A percentile compares a stretch with the other conserved stretches of the same genome.
Conservation (phyloP, 2,797 vertebrate species). For the Paramormyrops hopkinsi region DNA sequence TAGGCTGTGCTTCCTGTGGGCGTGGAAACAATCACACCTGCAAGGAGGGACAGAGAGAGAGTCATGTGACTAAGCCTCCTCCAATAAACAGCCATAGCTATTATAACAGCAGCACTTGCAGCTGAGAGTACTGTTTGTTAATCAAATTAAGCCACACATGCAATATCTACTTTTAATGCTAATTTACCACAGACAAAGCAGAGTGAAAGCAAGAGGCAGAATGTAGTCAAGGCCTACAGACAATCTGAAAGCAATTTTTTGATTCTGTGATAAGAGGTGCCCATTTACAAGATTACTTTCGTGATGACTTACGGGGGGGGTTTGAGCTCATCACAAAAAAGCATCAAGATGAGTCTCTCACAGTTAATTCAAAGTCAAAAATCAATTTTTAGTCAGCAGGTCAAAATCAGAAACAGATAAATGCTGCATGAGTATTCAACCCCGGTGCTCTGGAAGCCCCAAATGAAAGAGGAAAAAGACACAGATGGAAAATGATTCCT, state of each 20-base stretch:
- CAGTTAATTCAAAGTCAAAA: neutral
- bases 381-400: neutral
- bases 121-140: neutral
- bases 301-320: neutral
- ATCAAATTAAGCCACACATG: neutral
- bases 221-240: neutral
- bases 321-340: neutral
- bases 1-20: constrained; percentile 75
- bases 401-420: neutral
- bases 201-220: neutral
- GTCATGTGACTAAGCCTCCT: neutral
- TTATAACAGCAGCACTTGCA: neutral
- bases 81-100: neutral
- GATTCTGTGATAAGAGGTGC: neutral
- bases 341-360: neutral
- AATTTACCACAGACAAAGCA: neutral
- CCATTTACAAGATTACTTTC: neutral
- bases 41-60: neutral
- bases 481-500: neutral
- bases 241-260: neutral
- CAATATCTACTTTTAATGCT: neutral
- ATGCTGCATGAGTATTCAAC: neutral
- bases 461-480: neutral
- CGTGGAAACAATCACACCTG: constrained; percentile 74
- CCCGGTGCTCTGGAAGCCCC: neutral